Evolutionary conservation across 2,888 invertebrate genomes (phyloP), one percentile per base, ranked within the genome.

Genomic region (Phyllotreta cruciferae): DNA sequence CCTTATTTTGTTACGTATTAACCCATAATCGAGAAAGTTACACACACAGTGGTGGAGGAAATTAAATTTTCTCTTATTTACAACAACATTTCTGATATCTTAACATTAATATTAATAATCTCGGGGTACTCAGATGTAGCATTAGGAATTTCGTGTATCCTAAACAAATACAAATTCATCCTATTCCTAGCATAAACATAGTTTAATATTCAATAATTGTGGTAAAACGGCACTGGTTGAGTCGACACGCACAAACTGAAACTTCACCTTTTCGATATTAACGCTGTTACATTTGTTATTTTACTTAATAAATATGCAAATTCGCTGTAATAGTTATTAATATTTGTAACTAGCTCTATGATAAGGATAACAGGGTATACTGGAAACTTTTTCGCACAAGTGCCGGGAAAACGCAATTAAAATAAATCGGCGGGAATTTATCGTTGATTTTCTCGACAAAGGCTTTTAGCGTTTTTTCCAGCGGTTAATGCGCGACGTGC

Each of bases 1-100:
- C 74, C 75, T 74, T 72, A 71, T 75, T 75, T 74, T 72, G 72
- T 72, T 72, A 68, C 70, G 70, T 65, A 64, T 70, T 66, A 7
- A 44, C 9, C 14, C 38, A 52, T 71, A 71, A 75, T 74, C 71
- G 70, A 63, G 64, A 69, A 73, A 74, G 71, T 72, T 41, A 54
- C 14, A 42, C 36, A 24, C 8, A 35, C 42, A 60, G 60, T 35
- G 42, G 52, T 35, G 52, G 14, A 50, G 35, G 9, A 9, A 34
- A 10, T 11, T 0, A 7, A 56, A 54, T n/a, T 41, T 7, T 1
- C 1, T 10, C 10, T 44, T 44, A 44, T 34, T 47, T 47, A 47
- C 4, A 44, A 54, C 11, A 14, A 41, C 6, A 35, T 7, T 9
- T 10, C 4, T 1, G 1, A 10, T 13, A 5, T 7, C 8, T 49